Evolutionary conservation across 2,797 vertebrate species (phyloP).

Genomic region (Aphelocoma californica): DNA sequence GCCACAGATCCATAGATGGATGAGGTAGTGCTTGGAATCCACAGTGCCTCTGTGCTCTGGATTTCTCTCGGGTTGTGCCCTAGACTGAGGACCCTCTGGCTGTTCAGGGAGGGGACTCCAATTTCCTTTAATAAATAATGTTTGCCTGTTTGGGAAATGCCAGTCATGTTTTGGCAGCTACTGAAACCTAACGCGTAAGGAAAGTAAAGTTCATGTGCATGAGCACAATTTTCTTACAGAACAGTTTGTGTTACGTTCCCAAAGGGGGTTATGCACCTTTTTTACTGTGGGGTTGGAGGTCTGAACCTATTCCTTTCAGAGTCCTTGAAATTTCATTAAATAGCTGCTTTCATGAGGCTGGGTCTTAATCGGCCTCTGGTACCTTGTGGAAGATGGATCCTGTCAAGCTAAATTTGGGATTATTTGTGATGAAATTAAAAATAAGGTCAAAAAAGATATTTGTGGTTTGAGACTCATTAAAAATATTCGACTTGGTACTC

Average conservation of each 20-base stretch:
- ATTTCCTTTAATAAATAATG: conserved; percentile 14
- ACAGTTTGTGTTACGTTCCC: neutral
- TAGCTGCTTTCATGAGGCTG: neutral
- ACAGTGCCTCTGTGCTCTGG: neutral
- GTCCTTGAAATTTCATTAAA: neutral
- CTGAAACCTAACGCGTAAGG: neutral
- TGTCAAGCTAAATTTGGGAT: conserved; percentile 10
- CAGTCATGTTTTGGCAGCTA: neutral
- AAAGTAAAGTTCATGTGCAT: neutral
- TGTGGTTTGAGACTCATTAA: conserved; percentile 53
- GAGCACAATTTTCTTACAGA: neutral
- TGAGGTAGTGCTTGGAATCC: rapidly evolving
- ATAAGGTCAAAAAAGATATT: conserved; percentile 41
- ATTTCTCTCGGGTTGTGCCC: neutral
- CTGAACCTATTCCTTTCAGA: neutral
- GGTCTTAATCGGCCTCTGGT: neutral
- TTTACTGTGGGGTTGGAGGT: neutral
- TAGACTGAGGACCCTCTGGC: neutral
- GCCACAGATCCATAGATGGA: neutral
- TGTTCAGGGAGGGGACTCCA: neutral
- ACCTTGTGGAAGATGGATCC: conserved; percentile 1
- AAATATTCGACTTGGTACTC: conserved; percentile 64
- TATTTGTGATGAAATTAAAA: conserved; percentile 55
- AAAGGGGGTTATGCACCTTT: neutral
- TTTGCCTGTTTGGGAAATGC: neutral